phyloP scores from a whole-genome alignment of 2,888 invertebrate species.

The Leptinotarsa rubiginosa region DNA sequence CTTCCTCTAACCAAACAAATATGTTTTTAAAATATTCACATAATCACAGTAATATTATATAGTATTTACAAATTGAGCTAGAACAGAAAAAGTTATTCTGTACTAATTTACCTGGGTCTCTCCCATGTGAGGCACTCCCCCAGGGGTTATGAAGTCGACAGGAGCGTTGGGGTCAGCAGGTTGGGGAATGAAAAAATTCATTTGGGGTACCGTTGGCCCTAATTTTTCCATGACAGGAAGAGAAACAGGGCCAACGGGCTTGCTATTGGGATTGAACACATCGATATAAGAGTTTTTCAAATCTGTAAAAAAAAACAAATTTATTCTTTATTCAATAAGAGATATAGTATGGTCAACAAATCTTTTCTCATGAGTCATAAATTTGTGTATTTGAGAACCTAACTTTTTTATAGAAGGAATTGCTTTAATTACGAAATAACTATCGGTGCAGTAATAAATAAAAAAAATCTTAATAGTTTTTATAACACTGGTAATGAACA shows the following conservation, averaged over 20 bases:
- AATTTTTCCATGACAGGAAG: slow-evolving; percentile 63
- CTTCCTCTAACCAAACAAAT: slow-evolving; percentile 51
- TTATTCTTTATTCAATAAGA: too few species aligned
- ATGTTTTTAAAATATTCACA: slow-evolving; percentile 31
- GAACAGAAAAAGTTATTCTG: neutral
- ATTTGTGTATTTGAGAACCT: too few species aligned
- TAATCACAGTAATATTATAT: slow-evolving; percentile 11
- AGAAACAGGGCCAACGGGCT: slow-evolving; percentile 57
- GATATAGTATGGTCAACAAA: neutral
- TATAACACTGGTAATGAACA: too few species aligned
- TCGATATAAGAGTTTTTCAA: slow-evolving; percentile 90
- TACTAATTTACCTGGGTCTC: slow-evolving; percentile 58
- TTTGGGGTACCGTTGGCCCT: slow-evolving; percentile 61
- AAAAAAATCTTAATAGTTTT: too few species aligned
- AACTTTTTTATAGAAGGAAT: too few species aligned
- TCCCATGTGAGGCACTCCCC: slow-evolving; percentile 52
- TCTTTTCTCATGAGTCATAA: too few species aligned
- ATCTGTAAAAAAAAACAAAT: slow-evolving; percentile 68
- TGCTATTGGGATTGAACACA: slow-evolving; percentile 84
- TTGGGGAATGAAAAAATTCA: slow-evolving; percentile 71
- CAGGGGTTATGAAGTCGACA: slow-evolving; percentile 70
- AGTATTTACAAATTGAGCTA: slow-evolving; percentile 17
- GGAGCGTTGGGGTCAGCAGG: slow-evolving; percentile 70
- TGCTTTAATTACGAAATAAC: too few species aligned
- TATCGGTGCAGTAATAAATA: too few species aligned